Conservation (phyloP, 2,797 vertebrate species). For the Esox lucius region DNA sequence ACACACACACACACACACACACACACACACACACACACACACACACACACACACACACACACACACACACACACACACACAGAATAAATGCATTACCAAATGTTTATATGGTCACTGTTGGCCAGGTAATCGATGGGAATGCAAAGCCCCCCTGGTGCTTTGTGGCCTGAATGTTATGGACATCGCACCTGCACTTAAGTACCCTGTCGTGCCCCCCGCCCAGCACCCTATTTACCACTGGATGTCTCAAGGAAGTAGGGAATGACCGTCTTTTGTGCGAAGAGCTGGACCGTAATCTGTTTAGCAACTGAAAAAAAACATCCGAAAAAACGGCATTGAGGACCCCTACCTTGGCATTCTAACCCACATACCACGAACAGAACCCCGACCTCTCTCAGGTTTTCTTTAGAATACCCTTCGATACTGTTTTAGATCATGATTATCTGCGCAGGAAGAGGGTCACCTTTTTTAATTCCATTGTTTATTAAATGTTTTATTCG, state of each 20-base stretch:
- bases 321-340: conserved; percentile 69
- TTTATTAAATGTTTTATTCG: too few species aligned
- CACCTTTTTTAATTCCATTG: conserved; percentile 21
- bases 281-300: conserved; percentile 78
- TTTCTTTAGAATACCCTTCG: conserved; percentile 2
- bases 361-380: conserved; percentile 14
- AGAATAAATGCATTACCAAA: neutral
- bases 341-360: conserved; percentile 74
- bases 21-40: too few species aligned
- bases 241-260: conserved; percentile 78
- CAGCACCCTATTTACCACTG: conserved; percentile 60
- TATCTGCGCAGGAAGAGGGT: conserved; percentile 37
- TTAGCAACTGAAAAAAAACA: conserved; percentile 84
- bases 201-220: conserved; percentile 62
- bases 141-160: conserved; percentile 39
- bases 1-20: neutral
- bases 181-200: conserved; percentile 72
- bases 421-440: conserved; percentile 38
- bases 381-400: conserved; percentile 35
- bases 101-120: conserved; percentile 45
- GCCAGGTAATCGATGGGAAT: conserved; percentile 49
- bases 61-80: neutral
- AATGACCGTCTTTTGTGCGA: conserved; percentile 74
- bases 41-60: neutral
- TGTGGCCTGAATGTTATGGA: conserved; percentile 59